Evolutionary conservation across 2,113 vertebrate genomes (phyloP), one percentile per base, ranked within the genome.

Genomic region (Siniperca knerii): DNA sequence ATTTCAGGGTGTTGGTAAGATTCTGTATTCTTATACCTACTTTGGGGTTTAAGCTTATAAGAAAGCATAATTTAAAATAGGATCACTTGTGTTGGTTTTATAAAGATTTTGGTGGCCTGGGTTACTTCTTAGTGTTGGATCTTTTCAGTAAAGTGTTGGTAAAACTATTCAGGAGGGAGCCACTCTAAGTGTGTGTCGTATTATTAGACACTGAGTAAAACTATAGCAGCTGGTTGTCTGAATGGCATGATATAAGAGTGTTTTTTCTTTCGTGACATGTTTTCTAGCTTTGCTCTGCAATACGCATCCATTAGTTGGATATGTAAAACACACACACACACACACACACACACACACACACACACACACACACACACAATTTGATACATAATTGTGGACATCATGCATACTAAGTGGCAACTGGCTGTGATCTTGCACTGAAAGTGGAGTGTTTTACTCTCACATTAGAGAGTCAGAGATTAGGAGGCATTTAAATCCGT

Each of bases 321-420:
- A 73, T 82, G 69, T 87, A 60, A 75, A 80, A 77, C 61, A 84
- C 64, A 82, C 64, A 77, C n/a, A 66, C 75, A 76, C 20, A 35
- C 79, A 77, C n/a, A 66, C 75, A 76, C 20, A 35, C 79, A 75
- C 33, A 72, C 77, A 88, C 77, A 81, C n/a, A 66, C 75, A 76
- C 20, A 35, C 79, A 77, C n/a, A 66, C 75, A 76, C 20, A 35
- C 79, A 75, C 33, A 72, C 77, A 88, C 77, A 81, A 83, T 90
- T 87, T 86, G 78, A 90, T 81, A 79, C 83, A 90, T 89, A 92
- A 94, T 77, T 78, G 90, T 91, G 80, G 80, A 92, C 82, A 87
- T 88, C 81, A 92, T 93, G 90, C 82, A 93, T 92, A 66, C 88
- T 90, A 93, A 93, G 88, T 91, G 86, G 87, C 77, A 88, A 89